Percentiles rank a stretch among this genome's conserved stretches.
phyloP scores from a whole-genome alignment of 2,888 invertebrate genomes.

The Cybosia mesomella region DNA sequence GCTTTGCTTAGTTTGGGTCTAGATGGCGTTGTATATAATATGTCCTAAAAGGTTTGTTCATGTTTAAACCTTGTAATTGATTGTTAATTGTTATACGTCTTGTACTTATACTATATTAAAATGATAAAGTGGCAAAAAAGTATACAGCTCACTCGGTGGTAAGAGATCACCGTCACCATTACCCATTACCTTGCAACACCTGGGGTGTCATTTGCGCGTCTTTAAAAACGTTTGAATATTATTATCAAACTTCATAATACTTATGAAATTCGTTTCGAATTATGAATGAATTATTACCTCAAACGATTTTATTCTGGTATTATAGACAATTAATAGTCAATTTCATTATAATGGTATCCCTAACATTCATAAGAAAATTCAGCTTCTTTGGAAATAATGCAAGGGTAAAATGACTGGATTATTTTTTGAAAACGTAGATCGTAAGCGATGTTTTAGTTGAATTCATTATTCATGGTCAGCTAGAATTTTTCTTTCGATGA shows the following conservation, averaged over 20 bases:
- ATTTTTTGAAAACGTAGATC: neutral
- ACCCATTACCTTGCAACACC: neutral
- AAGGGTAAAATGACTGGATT: too few species aligned
- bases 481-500: too few species aligned
- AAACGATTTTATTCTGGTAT: too few species aligned
- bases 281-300: neutral
- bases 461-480: neutral
- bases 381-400: too few species aligned
- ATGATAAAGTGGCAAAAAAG: neutral
- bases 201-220: too few species aligned
- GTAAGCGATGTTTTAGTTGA: neutral
- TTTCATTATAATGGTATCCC: too few species aligned
- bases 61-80: conserved; percentile 1
- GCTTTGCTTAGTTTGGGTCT: too few species aligned
- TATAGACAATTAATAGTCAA: too few species aligned
- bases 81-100: neutral
- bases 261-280: neutral
- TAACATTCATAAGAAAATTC: too few species aligned
- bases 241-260: neutral
- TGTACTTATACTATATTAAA: neutral
- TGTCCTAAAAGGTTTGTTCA: too few species aligned
- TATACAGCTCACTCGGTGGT: neutral
- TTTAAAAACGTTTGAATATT: neutral
- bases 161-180: neutral
- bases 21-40: too few species aligned